Evolutionary conservation across 37 sponge, comb jelly and placozoan species (phyloP), one percentile per base, ranked within the genome.

Genomic region (Cliona cf. orientalis): DNA sequence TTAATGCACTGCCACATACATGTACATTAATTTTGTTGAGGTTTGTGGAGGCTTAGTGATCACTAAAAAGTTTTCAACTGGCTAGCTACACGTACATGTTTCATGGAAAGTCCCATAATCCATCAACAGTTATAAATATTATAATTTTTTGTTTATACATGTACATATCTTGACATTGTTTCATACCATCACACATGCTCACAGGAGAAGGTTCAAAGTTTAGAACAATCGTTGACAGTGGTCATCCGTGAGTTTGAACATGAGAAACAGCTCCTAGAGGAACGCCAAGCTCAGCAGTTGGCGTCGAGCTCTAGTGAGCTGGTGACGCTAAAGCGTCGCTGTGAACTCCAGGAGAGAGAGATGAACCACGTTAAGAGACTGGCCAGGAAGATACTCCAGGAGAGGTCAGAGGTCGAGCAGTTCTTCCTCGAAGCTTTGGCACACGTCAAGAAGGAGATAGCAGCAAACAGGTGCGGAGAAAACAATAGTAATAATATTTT

Each of bases 391-490:
- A 61, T 97, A 5, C 81, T 97, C 31, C 87, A 91, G 22, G 91
- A 98, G 92, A 81, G 96, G 34, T 75, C 99, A 17, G 94, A 95
- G 12, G 78, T 95, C 14, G 95, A 95, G 65, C 74, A 84, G 70
- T 98, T 98, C 90, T 95, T 98, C 66, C 68, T 98, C 25, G 87
- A 90, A 0, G 91, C 99, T 29, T 88, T 98, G 28, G 53, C 68
- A 6, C 84, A 91, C 6, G 96, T 98, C 42, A 87, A 73, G 60
- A 86, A 88, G 34, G 89, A 93, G 71, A 81, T 88, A 0, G 45
- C 44, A 2, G 33, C 22, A 25, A 81, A 82, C 78, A 88, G 89
- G 88, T 87, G 42, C 14, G 34, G 12, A 39, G 71, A 36, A n/a
- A n/a, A n/a, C n/a, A n/a, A n/a, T n/a, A n/a, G n/a, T n/a, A n/a